Evolutionary conservation across 1,140 invertebrate species (phyloP).

Genomic region (Rhizoglyphus robini): DNA sequence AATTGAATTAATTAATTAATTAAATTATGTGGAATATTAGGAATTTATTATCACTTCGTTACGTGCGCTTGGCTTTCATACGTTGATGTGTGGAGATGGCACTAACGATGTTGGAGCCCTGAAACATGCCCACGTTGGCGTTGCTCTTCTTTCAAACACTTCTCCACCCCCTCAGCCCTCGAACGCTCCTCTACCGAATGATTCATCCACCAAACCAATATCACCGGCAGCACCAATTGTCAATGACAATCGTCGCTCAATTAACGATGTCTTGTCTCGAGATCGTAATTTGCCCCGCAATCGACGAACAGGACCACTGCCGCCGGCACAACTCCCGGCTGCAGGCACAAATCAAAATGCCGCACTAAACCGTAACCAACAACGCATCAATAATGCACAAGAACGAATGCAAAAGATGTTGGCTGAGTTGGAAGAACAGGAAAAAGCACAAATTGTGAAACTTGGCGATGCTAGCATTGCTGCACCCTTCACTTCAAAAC

Average conservation of each 20-base stretch:
- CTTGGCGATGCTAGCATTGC: slow-evolving; percentile 97
- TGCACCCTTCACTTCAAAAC: slow-evolving; percentile 94
- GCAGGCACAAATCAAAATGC: neutral
- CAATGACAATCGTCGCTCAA: slow-evolving; percentile 10
- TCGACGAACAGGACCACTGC: neutral
- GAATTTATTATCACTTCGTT: slow-evolving; percentile 82
- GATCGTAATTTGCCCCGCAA: neutral
- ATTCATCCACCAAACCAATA: neutral
- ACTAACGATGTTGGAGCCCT: slow-evolving; percentile 99
- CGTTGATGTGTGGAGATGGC: slow-evolving; percentile 99
- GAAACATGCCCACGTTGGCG: slow-evolving; percentile 92
- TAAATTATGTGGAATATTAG: slow-evolving; percentile 27
- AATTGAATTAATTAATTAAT: slow-evolving; percentile 9
- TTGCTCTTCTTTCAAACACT: slow-evolving; percentile 18
- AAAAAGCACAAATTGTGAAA: slow-evolving; percentile 73
- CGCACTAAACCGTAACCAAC: neutral
- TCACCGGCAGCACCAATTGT: no score
- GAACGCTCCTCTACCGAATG: neutral
- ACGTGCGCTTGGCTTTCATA: slow-evolving; percentile 71
- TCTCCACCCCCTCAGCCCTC: slow-evolving; percentile 1
- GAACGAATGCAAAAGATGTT: slow-evolving; percentile 58
- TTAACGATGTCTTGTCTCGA: slow-evolving; percentile 8
- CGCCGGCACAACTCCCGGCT: no score
- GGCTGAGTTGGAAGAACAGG: slow-evolving; percentile 81
- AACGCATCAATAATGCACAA: slow-evolving; percentile 7